A percentile compares a stretch with the other conserved stretches of the same genome.
Evolutionary conservation across 2,797 vertebrate genomes (phyloP).

Genomic region (Hemitrygon akajei): DNA sequence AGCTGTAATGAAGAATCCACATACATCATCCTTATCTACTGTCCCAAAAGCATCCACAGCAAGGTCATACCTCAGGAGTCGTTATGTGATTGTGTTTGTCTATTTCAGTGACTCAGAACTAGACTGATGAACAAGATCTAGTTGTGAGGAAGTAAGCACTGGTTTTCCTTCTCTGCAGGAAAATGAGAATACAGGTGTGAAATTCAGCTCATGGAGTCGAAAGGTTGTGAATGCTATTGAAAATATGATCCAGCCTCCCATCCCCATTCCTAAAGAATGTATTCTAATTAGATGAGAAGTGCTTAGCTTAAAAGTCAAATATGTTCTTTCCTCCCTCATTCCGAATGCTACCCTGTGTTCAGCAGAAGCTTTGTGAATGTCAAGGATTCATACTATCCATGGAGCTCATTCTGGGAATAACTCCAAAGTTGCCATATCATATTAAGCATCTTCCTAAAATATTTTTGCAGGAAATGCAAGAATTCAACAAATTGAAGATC

Average conservation of each 20-base stretch:
- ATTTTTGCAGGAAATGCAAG: not conserved
- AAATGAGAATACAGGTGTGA: conserved; percentile 11
- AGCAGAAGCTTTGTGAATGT: not conserved
- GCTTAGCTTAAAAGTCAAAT: not conserved
- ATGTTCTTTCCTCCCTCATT: not conserved
- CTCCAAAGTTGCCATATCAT: not conserved
- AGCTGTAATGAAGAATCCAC: not conserved
- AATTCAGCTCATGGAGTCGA: not conserved
- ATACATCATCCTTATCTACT: not conserved
- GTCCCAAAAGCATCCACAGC: not conserved
- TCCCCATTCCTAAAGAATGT: not conserved
- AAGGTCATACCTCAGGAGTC: not conserved
- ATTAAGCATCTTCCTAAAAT: not conserved
- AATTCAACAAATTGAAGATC: not conserved
- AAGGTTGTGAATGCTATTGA: not conserved
- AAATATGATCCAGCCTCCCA: too few relatives aligned
- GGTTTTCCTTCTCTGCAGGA: not conserved
- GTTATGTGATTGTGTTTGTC: not conserved
- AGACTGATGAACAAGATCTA: not conserved
- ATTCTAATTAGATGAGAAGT: not conserved
- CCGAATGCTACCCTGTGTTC: not conserved
- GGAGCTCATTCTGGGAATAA: not conserved
- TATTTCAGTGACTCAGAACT: not conserved
- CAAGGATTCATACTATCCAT: not conserved
- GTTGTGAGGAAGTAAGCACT: not conserved